Evolutionary conservation across 92 coral and sea anemone species (phyloP).

Genomic region (Porites cylindrica): DNA sequence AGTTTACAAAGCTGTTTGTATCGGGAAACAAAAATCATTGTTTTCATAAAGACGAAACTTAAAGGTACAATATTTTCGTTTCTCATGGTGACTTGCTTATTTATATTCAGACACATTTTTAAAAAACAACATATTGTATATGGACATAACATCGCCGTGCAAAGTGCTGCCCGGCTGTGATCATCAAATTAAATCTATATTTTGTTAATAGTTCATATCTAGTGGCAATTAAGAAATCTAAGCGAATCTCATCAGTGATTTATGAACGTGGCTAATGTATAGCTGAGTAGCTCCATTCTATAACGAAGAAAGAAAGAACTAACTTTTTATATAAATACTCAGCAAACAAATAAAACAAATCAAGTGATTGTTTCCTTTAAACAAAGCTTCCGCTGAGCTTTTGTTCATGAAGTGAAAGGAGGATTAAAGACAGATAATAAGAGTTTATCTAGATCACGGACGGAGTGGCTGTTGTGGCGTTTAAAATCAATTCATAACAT

Average conservation of each 20-base stretch:
- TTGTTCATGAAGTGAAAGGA: conserved; percentile 8
- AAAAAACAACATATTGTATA: not conserved
- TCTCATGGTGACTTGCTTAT: not conserved
- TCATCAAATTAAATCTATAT: not conserved
- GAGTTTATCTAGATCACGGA: too few species aligned
- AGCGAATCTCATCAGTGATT: not conserved
- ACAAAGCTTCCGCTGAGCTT: conserved; percentile 10
- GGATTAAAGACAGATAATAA: not conserved
- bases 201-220: too few species aligned
- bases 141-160: not conserved
- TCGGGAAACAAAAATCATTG: not conserved
- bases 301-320: not conserved
- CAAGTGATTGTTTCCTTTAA: not conserved
- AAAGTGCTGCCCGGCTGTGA: not conserved
- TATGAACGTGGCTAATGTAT: not conserved
- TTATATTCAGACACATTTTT: not conserved
- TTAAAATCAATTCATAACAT: too few species aligned
- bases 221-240: not conserved
- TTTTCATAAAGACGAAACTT: not conserved
- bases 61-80: not conserved
- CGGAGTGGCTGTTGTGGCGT: too few species aligned
- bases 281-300: not conserved
- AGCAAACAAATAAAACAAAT: conserved; percentile 1
- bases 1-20: not conserved
- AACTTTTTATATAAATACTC: not conserved